Evolutionary conservation across 1,140 invertebrate species (phyloP).

Genomic region (Euura saliciscinereae): DNA sequence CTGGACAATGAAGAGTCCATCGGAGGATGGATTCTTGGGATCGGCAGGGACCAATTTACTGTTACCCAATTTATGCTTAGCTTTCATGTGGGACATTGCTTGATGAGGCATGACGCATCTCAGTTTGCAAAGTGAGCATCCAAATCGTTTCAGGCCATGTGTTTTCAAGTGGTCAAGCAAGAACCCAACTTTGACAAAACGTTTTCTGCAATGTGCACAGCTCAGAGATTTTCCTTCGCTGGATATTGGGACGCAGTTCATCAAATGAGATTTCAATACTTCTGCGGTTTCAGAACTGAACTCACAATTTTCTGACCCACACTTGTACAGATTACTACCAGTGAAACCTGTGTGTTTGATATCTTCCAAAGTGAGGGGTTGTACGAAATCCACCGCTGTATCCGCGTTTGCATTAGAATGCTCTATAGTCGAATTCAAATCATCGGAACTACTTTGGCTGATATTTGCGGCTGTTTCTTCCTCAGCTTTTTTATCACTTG

Average conservation of each 20-base stretch:
- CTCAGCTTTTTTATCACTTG: slow-evolving; percentile 14
- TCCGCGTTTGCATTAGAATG: not conserved
- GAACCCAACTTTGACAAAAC: slow-evolving; percentile 47
- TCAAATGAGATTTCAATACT: slow-evolving; percentile 58
- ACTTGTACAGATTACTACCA: slow-evolving; percentile 59
- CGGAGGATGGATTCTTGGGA: slow-evolving; percentile 58
- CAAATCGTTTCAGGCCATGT: slow-evolving; percentile 60
- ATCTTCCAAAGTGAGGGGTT: slow-evolving; percentile 44
- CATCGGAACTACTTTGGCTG: slow-evolving; percentile 18
- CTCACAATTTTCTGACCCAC: slow-evolving; percentile 56
- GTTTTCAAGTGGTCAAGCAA: slow-evolving; percentile 57
- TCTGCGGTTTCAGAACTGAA: slow-evolving; percentile 37
- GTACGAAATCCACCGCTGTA: slow-evolving; percentile 9
- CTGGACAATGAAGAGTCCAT: slow-evolving; percentile 63
- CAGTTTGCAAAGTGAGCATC: slow-evolving; percentile 61
- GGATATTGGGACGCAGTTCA: slow-evolving; percentile 45
- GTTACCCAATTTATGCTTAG: slow-evolving; percentile 57
- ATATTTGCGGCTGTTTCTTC: slow-evolving; percentile 9
- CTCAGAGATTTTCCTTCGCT: slow-evolving; percentile 35
- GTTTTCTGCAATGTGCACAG: slow-evolving; percentile 63
- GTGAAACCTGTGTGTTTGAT: slow-evolving; percentile 49
- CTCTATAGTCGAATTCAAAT: slow-evolving; percentile 14
- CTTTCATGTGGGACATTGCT: slow-evolving; percentile 61
- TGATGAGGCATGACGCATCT: slow-evolving; percentile 56
- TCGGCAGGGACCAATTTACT: slow-evolving; percentile 58